Evolutionary conservation across 2,797 vertebrate species (phyloP).

Genomic region (Diplodus puntazzo): DNA sequence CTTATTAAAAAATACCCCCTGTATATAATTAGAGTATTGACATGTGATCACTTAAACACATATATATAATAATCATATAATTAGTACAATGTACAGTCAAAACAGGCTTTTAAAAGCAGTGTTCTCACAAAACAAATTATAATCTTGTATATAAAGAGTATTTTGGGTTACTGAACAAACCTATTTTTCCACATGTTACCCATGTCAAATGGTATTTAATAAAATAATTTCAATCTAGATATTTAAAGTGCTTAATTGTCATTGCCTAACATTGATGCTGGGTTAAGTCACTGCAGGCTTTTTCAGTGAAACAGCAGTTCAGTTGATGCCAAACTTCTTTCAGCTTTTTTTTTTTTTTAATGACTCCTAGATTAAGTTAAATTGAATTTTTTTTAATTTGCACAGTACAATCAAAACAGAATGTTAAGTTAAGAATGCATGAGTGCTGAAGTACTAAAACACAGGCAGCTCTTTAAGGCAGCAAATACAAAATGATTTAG

Average conservation of each 20-base stretch:
- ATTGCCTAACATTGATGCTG: slow-evolving; percentile 23
- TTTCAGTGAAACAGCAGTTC: background rate
- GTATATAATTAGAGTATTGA: background rate
- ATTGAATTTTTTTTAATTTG: background rate
- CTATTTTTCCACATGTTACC: slow-evolving; percentile 55
- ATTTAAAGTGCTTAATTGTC: background rate
- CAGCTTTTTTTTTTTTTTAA: background rate
- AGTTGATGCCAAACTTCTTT: slow-evolving; percentile 26
- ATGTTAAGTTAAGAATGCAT: too few species aligned
- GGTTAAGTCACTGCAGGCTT: slow-evolving; percentile 26
- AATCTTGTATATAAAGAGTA: slow-evolving; percentile 49
- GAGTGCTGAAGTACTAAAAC: background rate
- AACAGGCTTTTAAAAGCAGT: slow-evolving; percentile 2
- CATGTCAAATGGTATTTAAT: slow-evolving; percentile 6
- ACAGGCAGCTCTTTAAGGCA: background rate
- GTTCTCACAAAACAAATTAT: slow-evolving; percentile 15
- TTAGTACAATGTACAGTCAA: slow-evolving; percentile 4
- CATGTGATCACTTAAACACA: background rate
- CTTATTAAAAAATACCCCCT: background rate
- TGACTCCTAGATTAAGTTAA: background rate
- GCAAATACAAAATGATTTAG: background rate
- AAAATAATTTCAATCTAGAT: background rate
- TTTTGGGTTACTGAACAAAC: slow-evolving; percentile 53
- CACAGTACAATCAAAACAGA: background rate
- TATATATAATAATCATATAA: background rate